Conservation (phyloP, 2,113 vertebrate genomes). For the Gopherus flavomarginatus region DNA sequence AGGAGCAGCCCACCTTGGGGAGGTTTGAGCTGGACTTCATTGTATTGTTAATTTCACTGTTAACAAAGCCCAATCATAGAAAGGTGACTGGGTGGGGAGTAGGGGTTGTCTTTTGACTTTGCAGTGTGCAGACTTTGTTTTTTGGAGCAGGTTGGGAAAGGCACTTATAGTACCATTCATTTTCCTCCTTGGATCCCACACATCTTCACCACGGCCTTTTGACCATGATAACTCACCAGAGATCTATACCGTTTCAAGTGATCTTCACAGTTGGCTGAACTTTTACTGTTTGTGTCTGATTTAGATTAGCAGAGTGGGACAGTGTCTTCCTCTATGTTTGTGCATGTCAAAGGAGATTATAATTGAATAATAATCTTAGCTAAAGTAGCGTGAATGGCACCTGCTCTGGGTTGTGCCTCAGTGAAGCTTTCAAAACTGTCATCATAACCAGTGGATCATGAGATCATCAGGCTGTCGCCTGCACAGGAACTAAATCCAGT, state of each 20-base stretch:
- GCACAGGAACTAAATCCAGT: neutral
- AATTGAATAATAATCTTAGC: neutral
- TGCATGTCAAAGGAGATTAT: neutral
- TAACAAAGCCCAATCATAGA: neutral
- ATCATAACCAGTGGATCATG: neutral
- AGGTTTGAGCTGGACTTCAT: neutral
- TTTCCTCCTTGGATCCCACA: neutral
- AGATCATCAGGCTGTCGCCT: neutral
- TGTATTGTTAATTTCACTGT: neutral
- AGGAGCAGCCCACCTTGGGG: rapidly evolving
- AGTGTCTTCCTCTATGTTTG: rapidly evolving
- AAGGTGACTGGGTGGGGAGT: neutral
- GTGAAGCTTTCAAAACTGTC: neutral
- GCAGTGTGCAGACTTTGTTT: neutral
- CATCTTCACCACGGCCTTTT: neutral
- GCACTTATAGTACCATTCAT: neutral
- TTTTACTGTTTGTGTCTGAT: neutral
- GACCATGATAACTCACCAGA: rapidly evolving
- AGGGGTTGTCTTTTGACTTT: neutral
- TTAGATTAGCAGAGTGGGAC: rapidly evolving
- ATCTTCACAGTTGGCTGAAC: rapidly evolving
- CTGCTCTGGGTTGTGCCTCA: neutral
- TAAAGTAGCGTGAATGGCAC: neutral
- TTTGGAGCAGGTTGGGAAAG: neutral
- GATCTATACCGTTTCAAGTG: neutral